Conservation (phyloP, 2,888 invertebrate species). For the Temnothorax ravouxi region DNA sequence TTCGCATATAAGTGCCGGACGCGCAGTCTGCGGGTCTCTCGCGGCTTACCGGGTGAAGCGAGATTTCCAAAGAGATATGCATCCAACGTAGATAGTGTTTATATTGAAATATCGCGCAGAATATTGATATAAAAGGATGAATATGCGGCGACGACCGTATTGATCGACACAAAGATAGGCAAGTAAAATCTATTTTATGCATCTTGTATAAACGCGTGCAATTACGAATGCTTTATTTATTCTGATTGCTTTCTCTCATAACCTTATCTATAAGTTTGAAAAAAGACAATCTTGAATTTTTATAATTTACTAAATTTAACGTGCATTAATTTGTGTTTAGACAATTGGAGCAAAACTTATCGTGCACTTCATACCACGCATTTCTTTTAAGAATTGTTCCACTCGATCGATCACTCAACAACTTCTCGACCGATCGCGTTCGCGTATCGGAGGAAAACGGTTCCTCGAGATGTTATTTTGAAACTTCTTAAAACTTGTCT, state of each 20-base stretch:
- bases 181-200: not conserved
- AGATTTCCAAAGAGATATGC: conserved; percentile 34
- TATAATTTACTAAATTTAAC: not conserved
- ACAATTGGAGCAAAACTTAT: not conserved
- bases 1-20: conserved; percentile 49
- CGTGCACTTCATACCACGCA: not conserved
- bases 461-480: conserved; percentile 24
- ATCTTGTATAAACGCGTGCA: not conserved
- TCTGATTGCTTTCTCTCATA: not conserved
- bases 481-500: conserved; percentile 25
- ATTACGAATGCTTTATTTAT: not conserved
- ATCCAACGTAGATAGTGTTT: not conserved
- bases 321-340: not conserved
- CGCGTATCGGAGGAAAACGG: not conserved
- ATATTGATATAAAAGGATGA: not conserved
- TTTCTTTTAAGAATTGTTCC: conserved; percentile 12
- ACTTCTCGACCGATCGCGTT: conserved; percentile 22
- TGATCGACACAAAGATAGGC: not conserved
- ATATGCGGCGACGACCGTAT: not conserved
- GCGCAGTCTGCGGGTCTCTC: not conserved
- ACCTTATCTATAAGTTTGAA: not conserved
- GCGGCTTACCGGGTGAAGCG: conserved; percentile 13
- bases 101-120: not conserved
- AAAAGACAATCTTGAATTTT: not conserved
- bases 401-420: conserved; percentile 41